Percentiles rank a stretch among this genome's conserved stretches.
Conservation (phyloP, 35 echinoderm and acorn worm species). For the Anneissia japonica region DNA sequence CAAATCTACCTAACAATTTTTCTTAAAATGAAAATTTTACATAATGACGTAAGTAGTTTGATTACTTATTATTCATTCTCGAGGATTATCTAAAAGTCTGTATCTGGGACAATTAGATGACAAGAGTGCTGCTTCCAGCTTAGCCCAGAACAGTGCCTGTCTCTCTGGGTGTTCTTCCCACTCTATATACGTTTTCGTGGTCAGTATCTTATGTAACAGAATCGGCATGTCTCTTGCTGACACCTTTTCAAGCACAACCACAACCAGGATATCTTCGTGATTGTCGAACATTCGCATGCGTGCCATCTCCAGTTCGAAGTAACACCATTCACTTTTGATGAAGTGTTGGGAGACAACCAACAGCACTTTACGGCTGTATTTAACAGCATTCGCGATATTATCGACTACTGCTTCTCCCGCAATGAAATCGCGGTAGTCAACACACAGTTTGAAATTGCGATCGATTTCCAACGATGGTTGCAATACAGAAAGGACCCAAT, state of each 20-base stretch:
- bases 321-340: not conserved
- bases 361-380: not conserved
- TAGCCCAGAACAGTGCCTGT: not conserved
- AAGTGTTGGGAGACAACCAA: not conserved
- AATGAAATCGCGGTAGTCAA: conserved; percentile 8
- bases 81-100: not conserved
- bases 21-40: too few species aligned
- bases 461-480: not conserved
- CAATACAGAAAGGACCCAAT: not conserved
- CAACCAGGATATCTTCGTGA: not conserved
- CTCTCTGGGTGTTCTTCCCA: not conserved
- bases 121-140: not conserved
- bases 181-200: not conserved
- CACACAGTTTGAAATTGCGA: not conserved
- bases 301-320: conserved; percentile 10
- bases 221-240: not conserved
- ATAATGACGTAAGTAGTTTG: too few species aligned
- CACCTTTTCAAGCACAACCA: not conserved
- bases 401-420: not conserved
- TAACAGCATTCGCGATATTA: not conserved
- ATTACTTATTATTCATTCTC: too few species aligned
- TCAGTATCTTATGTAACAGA: not conserved
- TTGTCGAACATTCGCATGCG: not conserved
- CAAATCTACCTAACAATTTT: too few species aligned
- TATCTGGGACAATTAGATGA: not conserved